Percentiles rank a stretch among this genome's conserved stretches.
Evolutionary conservation across 2,888 invertebrate genomes (phyloP).

Genomic region (Epistrophe eligans): DNA sequence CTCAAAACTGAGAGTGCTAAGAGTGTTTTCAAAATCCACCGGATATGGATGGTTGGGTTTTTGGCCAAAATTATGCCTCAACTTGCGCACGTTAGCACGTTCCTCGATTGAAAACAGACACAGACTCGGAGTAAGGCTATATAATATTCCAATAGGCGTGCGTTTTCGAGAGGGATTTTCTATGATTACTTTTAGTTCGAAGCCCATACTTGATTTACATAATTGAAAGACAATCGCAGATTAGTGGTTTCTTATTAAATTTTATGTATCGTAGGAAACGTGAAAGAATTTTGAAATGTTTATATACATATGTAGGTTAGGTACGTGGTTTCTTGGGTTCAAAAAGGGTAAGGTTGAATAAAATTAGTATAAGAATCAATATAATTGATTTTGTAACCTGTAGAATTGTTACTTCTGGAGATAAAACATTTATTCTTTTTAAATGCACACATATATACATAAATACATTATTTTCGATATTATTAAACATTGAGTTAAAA

Average conservation of each 20-base stretch:
- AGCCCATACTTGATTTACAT: slow-evolving; percentile 50
- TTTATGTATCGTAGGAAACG: slow-evolving; percentile 12
- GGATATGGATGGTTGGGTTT: slow-evolving; percentile 20
- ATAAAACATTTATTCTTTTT: no score
- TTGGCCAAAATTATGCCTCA: slow-evolving; percentile 1
- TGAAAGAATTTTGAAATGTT: background rate
- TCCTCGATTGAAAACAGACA: background rate
- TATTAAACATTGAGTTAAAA: no score
- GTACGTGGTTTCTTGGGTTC: background rate
- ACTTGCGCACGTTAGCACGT: slow-evolving; percentile 31
- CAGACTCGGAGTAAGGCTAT: background rate
- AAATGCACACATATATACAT: no score
- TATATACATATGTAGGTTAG: background rate
- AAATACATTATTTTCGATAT: no score
- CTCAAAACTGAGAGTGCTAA: background rate
- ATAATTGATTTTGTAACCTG: background rate
- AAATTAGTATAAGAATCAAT: background rate
- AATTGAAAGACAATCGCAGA: slow-evolving; percentile 54
- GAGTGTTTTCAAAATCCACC: slow-evolving; percentile 15
- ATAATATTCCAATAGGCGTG: background rate
- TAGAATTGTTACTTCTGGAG: no score
- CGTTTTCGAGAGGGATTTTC: slow-evolving; percentile 20
- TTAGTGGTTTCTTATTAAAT: slow-evolving; percentile 40
- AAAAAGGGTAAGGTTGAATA: background rate
- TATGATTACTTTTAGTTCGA: slow-evolving; percentile 47